These are phyloP conservation scores for Lethenteron reissneri DNA, from an alignment of 2,113 vertebrate genomes.

Conservation along the genomic window DNA sequence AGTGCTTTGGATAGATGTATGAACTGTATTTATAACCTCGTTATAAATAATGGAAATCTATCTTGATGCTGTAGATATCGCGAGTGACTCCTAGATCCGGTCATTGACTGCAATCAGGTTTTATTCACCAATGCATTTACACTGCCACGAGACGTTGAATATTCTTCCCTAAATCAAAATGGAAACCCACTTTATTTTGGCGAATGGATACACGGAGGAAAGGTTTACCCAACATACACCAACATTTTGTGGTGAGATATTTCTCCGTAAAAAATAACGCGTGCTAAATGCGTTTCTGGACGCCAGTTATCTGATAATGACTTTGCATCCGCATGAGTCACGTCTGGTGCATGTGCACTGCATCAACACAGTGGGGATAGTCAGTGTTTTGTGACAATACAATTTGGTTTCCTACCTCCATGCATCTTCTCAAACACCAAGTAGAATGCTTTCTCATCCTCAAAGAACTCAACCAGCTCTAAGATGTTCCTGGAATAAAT, in stretches of 20 bases:
- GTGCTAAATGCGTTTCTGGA: background rate
- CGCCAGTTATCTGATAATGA: background rate
- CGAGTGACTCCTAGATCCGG: no score
- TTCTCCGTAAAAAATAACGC: background rate
- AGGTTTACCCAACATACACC: no score
- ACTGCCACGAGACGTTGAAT: no score
- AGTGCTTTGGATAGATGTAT: no score
- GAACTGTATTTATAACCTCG: no score
- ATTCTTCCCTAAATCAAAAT: no score
- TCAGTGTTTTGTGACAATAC: background rate
- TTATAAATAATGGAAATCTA: no score
- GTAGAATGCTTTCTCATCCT: conserved; percentile 69
- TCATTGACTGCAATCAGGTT: no score
- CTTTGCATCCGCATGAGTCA: background rate
- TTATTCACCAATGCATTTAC: no score
- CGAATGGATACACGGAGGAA: no score
- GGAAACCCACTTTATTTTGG: no score
- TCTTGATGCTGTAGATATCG: no score
- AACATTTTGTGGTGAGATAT: background rate
- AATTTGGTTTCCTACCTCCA: conserved; percentile 36
- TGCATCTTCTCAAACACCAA: conserved; percentile 88
- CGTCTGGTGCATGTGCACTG: background rate
- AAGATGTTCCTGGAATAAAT: conserved; percentile 53
- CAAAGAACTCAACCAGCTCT: conserved; percentile 85
- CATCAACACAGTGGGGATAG: background rate